phyloP scores from a whole-genome alignment of 2,797 vertebrate species.

The Geotrypetes seraphini region DNA sequence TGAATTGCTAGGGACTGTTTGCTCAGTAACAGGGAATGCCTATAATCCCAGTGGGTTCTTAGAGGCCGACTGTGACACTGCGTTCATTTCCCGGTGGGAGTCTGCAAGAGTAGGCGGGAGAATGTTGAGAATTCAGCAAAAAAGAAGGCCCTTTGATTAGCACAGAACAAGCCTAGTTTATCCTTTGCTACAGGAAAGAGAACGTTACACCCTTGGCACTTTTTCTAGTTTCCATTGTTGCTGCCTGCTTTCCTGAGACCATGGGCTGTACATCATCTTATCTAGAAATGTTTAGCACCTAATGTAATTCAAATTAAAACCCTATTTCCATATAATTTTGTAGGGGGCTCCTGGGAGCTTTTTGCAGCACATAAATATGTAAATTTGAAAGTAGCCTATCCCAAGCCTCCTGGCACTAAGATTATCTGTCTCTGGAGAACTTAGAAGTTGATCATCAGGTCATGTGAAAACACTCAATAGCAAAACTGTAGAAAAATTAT shows the following conservation, averaged over 20 bases:
- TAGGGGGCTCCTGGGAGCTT: no score
- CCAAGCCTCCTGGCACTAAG: not conserved
- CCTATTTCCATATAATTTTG: no score
- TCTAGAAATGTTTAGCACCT: no score
- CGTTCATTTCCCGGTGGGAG: constrained; percentile 31
- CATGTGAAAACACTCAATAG: no score
- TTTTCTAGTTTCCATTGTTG: not conserved
- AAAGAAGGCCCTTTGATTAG: constrained; percentile 35
- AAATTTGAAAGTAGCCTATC: not conserved
- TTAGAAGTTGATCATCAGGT: no score
- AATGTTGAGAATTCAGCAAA: constrained; percentile 33
- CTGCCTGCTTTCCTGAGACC: not conserved
- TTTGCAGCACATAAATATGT: no score
- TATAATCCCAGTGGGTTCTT: constrained; percentile 8
- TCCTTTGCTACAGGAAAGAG: not conserved
- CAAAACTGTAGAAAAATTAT: no score
- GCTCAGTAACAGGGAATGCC: constrained; percentile 3
- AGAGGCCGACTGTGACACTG: not conserved
- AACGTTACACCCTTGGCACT: not conserved
- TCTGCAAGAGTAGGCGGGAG: constrained; percentile 23
- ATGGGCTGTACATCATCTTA: no score
- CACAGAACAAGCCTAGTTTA: constrained; percentile 24
- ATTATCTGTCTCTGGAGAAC: no score
- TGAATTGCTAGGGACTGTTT: not conserved
- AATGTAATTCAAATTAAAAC: no score